A percentile compares a stretch with the other conserved stretches of the same genome.
Evolutionary conservation across 2,113 vertebrate species (phyloP).

Genomic region (Pelvicachromis taeniatus): DNA sequence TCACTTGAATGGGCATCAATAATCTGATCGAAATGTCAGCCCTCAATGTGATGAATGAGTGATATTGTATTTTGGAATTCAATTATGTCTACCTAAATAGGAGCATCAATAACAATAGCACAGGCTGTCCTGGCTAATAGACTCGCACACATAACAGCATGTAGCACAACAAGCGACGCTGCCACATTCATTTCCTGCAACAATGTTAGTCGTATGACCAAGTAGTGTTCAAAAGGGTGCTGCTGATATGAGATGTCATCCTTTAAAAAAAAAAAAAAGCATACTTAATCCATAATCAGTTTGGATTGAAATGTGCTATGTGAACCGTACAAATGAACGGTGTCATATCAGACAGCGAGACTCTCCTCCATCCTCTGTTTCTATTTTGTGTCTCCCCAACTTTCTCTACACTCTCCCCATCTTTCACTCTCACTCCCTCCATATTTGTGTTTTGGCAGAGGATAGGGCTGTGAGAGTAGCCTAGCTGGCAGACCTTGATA

Average conservation of each 20-base stretch:
- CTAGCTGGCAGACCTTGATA: slow-evolving; percentile 76
- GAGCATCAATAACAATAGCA: slow-evolving; percentile 60
- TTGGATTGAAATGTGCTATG: slow-evolving; percentile 1
- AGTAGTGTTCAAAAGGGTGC: not conserved
- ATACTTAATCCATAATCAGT: not conserved
- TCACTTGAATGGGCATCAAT: slow-evolving; percentile 42
- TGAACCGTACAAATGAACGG: slow-evolving; percentile 1
- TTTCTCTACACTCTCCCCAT: not conserved
- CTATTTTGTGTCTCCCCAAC: not conserved
- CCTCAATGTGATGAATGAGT: slow-evolving; percentile 57
- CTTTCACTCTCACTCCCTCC: slow-evolving; percentile 3
- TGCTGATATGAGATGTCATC: not conserved
- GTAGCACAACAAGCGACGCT: not conserved
- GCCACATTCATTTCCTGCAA: slow-evolving; percentile 13
- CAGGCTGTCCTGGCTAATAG: slow-evolving; percentile 37
- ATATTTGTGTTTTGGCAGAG: slow-evolving; percentile 58
- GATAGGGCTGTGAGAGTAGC: slow-evolving; percentile 48
- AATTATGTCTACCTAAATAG: slow-evolving; percentile 53
- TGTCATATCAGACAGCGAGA: slow-evolving; percentile 3
- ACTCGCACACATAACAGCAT: not conserved
- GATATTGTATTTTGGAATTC: slow-evolving; percentile 53
- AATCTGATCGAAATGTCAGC: slow-evolving; percentile 53
- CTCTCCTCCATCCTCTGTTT: not conserved
- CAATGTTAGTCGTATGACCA: not conserved
- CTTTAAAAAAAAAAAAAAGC: not conserved